phyloP scores from a whole-genome alignment of 1,140 invertebrate genomes.

The Sipha flava region DNA sequence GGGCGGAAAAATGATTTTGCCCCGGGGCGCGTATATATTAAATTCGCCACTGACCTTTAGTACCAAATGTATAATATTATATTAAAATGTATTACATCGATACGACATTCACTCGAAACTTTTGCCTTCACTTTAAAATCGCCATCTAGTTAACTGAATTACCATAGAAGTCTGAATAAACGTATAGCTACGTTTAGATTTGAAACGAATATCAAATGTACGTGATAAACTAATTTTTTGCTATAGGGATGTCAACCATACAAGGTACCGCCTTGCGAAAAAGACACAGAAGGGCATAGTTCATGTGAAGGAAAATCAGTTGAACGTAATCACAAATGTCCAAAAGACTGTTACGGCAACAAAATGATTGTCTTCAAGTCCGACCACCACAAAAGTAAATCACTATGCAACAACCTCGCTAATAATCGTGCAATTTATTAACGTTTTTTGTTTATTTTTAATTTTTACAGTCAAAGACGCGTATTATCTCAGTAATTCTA shows the following conservation, averaged over 20 bases:
- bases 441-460: neutral
- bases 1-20: too few species aligned
- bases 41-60: too few species aligned
- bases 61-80: too few species aligned
- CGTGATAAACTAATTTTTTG: neutral
- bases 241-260: constrained; percentile 23
- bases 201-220: neutral
- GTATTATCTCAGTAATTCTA: constrained; percentile 45
- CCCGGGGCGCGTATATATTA: too few species aligned
- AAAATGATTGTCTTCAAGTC: neutral
- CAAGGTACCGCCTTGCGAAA: neutral
- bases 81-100: too few species aligned
- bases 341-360: neutral
- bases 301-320: neutral
- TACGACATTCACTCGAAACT: too few species aligned
- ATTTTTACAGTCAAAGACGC: neutral
- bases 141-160: too few species aligned
- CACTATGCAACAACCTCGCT: neutral
- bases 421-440: neutral
- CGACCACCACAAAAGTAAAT: neutral
- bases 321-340: neutral
- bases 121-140: too few species aligned
- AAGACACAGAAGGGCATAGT: neutral
- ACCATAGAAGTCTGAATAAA: too few species aligned
- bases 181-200: neutral